Percentiles rank a stretch among this genome's conserved stretches.
Evolutionary conservation across 2,113 vertebrate species (phyloP).

Genomic region (Chionomys nivalis): DNA sequence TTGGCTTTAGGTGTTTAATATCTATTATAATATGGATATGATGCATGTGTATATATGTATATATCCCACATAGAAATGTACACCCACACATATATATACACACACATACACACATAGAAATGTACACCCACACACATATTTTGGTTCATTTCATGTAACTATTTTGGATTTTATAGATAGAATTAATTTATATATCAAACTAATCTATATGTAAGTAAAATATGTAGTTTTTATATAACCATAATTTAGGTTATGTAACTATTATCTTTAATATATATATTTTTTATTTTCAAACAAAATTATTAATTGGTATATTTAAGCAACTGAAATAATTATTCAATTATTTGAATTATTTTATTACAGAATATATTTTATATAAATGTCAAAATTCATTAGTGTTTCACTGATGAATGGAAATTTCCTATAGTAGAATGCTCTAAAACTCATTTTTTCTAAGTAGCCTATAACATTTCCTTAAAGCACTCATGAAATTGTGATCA

Average conservation of each 20-base stretch:
- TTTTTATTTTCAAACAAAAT: constrained; percentile 54
- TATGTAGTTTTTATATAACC: constrained; percentile 9
- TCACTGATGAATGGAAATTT: background rate
- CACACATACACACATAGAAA: background rate
- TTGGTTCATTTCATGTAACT: background rate
- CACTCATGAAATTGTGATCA: background rate
- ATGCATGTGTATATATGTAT: background rate
- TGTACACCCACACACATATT: background rate
- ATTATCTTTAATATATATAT: background rate
- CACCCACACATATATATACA: background rate
- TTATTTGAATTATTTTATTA: constrained; percentile 48
- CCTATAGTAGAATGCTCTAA: background rate
- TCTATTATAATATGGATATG: background rate
- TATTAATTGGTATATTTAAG: constrained; percentile 49
- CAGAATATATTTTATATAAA: constrained; percentile 27
- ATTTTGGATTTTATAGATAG: background rate
- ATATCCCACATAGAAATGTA: no score
- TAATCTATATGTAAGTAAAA: background rate
- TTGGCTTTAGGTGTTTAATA: background rate
- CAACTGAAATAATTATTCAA: constrained; percentile 44
- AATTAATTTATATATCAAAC: background rate
- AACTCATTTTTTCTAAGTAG: background rate
- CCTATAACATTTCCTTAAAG: background rate
- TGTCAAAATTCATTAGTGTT: constrained; percentile 23
- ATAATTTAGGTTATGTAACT: constrained; percentile 2